Evolutionary conservation across 2,888 invertebrate genomes (phyloP), one percentile per base, ranked within the genome.

Genomic region (Trichacis sp.): DNA sequence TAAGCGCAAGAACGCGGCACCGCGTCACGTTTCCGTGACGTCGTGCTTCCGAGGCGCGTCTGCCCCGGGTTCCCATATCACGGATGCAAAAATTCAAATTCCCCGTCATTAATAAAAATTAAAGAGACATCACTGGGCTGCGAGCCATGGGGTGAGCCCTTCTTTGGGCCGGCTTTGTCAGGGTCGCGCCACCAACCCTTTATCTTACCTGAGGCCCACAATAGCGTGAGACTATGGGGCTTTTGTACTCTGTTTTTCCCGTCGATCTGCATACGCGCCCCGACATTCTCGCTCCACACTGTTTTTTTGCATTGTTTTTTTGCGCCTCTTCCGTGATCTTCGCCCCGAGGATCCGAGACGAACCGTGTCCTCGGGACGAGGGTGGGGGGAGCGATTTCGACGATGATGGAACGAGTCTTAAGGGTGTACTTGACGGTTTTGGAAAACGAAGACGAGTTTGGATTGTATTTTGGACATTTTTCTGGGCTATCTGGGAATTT

Each of bases 221-320:
- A 83, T 82, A 83, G 79, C 83, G 83, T 83, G 83, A 82, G 83
- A 83, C 82, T 83, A 83, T 83, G 77, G 81, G 72, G 74, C 82
- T 75, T 81, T 83, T 82, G 81, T 83, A 78, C 76, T 78, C 73
- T 70, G 77, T 78, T 80, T 40, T 81, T 82, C 75, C 71, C 72
- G 73, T 72, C 71, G 71, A 83, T 83, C 82, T 82, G 80, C 82
- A 82, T 82, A 80, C 75, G 76, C 75, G 73, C 77, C 77, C 78
- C 71, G 76, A 64, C 63, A 64, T 61, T 45, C 19, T 12, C 12
- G 17, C 33, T 14, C 18, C n/a, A 17, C 49, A 6, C 49, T n/a
- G 49, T 38, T 51, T 51, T 49, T 51, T 51, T 40, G 40, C 42
- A 24, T 51, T 51, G 17, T 38, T 51, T 51, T 51, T 51, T 51